Evolutionary conservation across 2,888 invertebrate genomes (phyloP).

Genomic region (Megaustenia siamemsis): DNA sequence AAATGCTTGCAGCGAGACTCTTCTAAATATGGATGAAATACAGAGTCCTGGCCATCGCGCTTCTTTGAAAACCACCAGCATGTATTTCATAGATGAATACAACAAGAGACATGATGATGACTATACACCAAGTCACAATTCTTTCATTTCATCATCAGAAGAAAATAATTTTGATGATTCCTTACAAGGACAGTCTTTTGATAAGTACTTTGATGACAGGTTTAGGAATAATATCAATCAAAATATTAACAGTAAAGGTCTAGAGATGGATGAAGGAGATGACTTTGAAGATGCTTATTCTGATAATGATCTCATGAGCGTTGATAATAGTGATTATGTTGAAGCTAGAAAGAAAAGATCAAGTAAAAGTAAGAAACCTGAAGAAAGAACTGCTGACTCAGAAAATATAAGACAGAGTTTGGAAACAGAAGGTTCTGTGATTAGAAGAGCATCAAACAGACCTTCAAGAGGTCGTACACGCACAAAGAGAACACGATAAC

Average conservation of each 20-base stretch:
- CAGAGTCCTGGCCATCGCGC: constrained; percentile 38
- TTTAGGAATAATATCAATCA: not conserved
- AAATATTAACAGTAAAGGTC: not conserved
- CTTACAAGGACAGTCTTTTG: not conserved
- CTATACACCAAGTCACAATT: not conserved
- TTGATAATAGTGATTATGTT: not conserved
- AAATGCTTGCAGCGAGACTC: constrained; percentile 67
- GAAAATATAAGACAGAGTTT: not conserved
- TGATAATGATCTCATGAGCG: not conserved
- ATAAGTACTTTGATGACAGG: constrained; percentile 21
- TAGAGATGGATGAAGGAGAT: not conserved
- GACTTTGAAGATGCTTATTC: not conserved
- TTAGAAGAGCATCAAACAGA: constrained; percentile 46
- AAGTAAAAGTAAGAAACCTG: not conserved
- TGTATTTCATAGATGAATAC: constrained; percentile 52
- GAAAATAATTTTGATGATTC: constrained; percentile 25
- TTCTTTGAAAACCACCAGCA: constrained; percentile 62
- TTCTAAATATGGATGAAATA: constrained; percentile 39
- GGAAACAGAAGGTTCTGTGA: not conserved
- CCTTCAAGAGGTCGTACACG: constrained; percentile 58
- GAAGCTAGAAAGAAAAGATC: not conserved
- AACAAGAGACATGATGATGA: not conserved
- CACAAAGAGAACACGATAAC: constrained; percentile 23
- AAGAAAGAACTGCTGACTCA: not conserved
- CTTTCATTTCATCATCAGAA: constrained; percentile 9